Evolutionary conservation across 92 coral and sea anemone species (phyloP).

Genomic region (Zoanthus sansibaricus): DNA sequence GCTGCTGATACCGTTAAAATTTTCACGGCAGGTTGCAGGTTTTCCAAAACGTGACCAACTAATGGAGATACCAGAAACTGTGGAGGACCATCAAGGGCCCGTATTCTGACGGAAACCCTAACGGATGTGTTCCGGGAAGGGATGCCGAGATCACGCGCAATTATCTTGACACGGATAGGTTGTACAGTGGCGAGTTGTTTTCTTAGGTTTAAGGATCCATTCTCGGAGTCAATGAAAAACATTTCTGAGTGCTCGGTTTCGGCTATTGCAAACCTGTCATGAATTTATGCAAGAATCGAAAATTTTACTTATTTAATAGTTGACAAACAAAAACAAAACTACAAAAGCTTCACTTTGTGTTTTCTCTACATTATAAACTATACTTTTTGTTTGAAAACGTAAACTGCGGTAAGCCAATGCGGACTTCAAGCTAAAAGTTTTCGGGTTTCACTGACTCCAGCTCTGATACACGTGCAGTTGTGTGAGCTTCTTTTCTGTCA

Average conservation of each 20-base stretch:
- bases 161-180: conserved; percentile 66
- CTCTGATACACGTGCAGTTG: no score
- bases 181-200: conserved; percentile 64
- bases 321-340: background rate
- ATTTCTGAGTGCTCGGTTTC: conserved; percentile 61
- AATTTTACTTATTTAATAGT: background rate
- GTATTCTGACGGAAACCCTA: conserved; percentile 61
- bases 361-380: no score
- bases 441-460: no score
- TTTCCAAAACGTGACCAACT: conserved; percentile 72
- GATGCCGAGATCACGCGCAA: conserved; percentile 90
- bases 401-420: no score
- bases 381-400: no score
- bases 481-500: no score
- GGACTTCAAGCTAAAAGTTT: no score
- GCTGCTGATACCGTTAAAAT: conserved; percentile 74
- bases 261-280: conserved; percentile 62
- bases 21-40: conserved; percentile 65
- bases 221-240: conserved; percentile 63
- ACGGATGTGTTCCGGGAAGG: conserved; percentile 71
- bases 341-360: no score
- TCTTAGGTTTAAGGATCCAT: conserved; percentile 68
- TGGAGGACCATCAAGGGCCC: conserved; percentile 84
- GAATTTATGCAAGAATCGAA: background rate
- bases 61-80: conserved; percentile 71